Percentiles rank a stretch among this genome's conserved stretches.
Evolutionary conservation across 1,140 invertebrate species (phyloP).

Genomic region (Drosophila quadrilineata): DNA sequence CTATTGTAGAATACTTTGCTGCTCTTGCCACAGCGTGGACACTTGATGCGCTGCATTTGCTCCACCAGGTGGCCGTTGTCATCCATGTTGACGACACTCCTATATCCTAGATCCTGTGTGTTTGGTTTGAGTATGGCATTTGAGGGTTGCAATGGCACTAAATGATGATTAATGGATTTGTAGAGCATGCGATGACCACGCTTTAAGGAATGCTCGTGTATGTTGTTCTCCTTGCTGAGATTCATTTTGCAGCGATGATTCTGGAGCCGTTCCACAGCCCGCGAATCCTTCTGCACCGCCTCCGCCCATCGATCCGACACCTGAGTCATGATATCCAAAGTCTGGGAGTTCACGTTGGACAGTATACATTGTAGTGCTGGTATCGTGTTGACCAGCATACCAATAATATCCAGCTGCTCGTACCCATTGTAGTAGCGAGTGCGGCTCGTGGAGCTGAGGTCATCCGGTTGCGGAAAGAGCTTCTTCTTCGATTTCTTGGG

Average conservation of each 20-base stretch:
- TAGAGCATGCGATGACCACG: constrained; percentile 16
- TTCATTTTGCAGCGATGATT: constrained; percentile 57
- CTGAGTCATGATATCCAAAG: constrained; percentile 57
- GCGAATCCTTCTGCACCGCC: constrained; percentile 33
- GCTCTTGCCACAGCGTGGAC: constrained; percentile 53
- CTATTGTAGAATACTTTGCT: constrained; percentile 49
- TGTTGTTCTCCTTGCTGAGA: constrained; percentile 63
- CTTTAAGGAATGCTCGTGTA: constrained; percentile 26
- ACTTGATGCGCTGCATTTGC: constrained; percentile 58
- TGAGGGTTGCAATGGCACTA: constrained; percentile 64
- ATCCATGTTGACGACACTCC: constrained; percentile 31
- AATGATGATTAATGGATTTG: constrained; percentile 14
- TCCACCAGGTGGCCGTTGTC: constrained; percentile 40
- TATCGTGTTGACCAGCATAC: constrained; percentile 38
- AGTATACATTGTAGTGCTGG: constrained; percentile 60
- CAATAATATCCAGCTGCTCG: constrained; percentile 53
- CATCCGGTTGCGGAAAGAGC: constrained; percentile 31
- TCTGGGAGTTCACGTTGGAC: constrained; percentile 32
- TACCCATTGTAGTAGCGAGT: constrained; percentile 49
- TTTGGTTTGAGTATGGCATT: constrained; percentile 42
- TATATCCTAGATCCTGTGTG: constrained; percentile 15
- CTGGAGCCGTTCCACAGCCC: constrained; percentile 41
- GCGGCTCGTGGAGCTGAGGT: constrained; percentile 21
- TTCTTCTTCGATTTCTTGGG: constrained; percentile 64
- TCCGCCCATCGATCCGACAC: constrained; percentile 51